A percentile compares a stretch with the other conserved stretches of the same genome.
Conservation (phyloP, 2,797 vertebrate species). For the Characodon lateralis region DNA sequence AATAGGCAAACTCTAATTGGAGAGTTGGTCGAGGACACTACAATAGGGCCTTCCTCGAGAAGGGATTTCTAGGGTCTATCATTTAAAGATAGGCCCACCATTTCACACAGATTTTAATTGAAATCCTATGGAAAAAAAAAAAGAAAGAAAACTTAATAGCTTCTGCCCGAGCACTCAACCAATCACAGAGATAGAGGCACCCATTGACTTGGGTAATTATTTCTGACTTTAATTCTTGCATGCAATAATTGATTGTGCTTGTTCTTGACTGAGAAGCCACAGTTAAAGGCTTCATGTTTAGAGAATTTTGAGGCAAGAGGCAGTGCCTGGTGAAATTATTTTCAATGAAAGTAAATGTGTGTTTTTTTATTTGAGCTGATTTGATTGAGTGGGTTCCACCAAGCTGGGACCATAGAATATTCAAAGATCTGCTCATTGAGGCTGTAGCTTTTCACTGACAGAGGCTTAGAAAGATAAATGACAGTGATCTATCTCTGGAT, state of each 20-base stretch:
- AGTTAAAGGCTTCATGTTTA: slow-evolving; percentile 51
- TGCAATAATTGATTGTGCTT: slow-evolving; percentile 49
- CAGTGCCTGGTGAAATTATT: slow-evolving; percentile 24
- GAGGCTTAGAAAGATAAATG: slow-evolving; percentile 70
- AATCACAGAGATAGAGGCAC: slow-evolving; percentile 75
- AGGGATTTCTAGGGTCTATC: slow-evolving; percentile 70
- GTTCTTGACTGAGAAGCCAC: slow-evolving; percentile 50
- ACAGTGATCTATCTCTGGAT: slow-evolving; percentile 69
- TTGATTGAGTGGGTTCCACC: slow-evolving; percentile 48
- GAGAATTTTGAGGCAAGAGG: slow-evolving; percentile 26
- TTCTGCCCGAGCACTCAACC: slow-evolving; percentile 79
- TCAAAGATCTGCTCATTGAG: slow-evolving; percentile 18
- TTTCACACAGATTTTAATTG: slow-evolving; percentile 78
- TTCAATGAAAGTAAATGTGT: slow-evolving; percentile 63
- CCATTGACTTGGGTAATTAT: slow-evolving; percentile 80
- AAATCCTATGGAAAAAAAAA: slow-evolving; percentile 65
- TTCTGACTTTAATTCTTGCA: slow-evolving; percentile 75
- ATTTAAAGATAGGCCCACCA: slow-evolving; percentile 72
- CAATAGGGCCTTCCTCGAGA: slow-evolving; percentile 73
- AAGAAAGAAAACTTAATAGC: slow-evolving; percentile 71
- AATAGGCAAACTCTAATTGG: slow-evolving; percentile 78
- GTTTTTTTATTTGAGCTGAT: slow-evolving; percentile 57
- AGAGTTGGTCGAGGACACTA: slow-evolving; percentile 77
- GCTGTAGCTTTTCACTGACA: slow-evolving; percentile 42
- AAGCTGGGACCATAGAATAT: slow-evolving; percentile 15